Percentiles rank a stretch among this genome's conserved stretches.
Evolutionary conservation across 2,797 vertebrate genomes (phyloP).

Genomic region (Sylvilagus floridanus): DNA sequence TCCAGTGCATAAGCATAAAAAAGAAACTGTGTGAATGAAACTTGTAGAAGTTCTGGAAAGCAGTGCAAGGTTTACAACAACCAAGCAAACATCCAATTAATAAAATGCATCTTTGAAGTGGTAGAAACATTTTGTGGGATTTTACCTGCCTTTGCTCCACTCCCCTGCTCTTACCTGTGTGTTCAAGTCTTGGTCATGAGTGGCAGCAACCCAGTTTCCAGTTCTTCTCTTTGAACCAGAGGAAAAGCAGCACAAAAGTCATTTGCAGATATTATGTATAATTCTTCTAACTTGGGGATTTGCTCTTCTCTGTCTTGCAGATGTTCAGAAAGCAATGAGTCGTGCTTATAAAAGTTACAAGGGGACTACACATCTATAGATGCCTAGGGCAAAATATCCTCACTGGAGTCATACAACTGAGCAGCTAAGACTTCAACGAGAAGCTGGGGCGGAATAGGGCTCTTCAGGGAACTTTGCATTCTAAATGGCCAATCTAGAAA

Average conservation of each 20-base stretch:
- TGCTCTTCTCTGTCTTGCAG: background rate
- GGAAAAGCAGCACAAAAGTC: background rate
- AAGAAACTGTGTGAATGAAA: background rate
- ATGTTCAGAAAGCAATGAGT: background rate
- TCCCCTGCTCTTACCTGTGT: no score
- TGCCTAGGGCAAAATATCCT: background rate
- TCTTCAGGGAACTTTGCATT: background rate
- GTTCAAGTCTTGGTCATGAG: background rate
- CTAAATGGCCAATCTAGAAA: slow-evolving; percentile 1
- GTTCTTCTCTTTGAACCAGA: slow-evolving; percentile 5
- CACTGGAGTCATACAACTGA: background rate
- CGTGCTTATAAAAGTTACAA: background rate
- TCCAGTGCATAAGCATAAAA: background rate
- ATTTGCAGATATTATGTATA: background rate
- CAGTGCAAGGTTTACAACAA: background rate
- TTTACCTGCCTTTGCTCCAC: background rate
- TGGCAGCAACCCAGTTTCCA: background rate
- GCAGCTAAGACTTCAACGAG: background rate
- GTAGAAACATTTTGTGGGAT: background rate
- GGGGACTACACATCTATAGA: background rate
- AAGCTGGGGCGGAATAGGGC: background rate
- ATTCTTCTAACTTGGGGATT: background rate
- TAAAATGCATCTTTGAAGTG: background rate
- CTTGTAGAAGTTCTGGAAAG: background rate
- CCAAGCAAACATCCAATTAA: background rate